Conservation (phyloP, 2,888 invertebrate species). For the Muschampia plurimacula region DNA sequence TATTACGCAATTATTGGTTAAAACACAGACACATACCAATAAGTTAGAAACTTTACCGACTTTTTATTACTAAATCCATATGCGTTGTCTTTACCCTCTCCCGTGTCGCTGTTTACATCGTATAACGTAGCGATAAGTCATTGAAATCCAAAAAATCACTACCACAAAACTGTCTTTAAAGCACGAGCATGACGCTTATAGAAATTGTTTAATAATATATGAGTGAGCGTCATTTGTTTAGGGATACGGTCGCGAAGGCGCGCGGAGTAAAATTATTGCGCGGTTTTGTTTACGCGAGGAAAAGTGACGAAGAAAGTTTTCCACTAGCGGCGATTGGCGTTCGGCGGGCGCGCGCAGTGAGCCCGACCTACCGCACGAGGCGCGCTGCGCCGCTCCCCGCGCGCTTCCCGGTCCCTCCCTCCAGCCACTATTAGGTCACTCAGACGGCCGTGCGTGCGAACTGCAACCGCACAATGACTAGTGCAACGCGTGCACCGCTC, state of each 20-base stretch:
- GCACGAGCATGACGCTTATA: conserved; percentile 33
- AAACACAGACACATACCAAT: conserved; percentile 40
- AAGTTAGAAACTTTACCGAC: conserved; percentile 79
- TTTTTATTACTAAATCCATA: conserved; percentile 84
- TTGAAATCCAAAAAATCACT: conserved; percentile 27
- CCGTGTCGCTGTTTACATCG: conserved; percentile 70
- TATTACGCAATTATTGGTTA: conserved; percentile 44
- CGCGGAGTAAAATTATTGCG: conserved; percentile 68
- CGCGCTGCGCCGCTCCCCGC: conserved; percentile 71
- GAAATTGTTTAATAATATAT: conserved; percentile 38
- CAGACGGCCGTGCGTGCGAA: conserved; percentile 82
- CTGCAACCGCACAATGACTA: conserved; percentile 83
- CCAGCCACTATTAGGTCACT: conserved; percentile 85
- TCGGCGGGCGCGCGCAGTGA: conserved; percentile 79
- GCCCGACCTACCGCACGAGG: conserved; percentile 84
- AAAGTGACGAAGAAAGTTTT: conserved; percentile 82
- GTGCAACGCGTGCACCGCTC: conserved; percentile 85
- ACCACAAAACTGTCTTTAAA: conserved; percentile 30
- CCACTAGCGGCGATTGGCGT: conserved; percentile 70
- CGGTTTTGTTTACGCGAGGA: conserved; percentile 79
- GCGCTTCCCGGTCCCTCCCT: conserved; percentile 83
- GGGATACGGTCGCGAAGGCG: conserved; percentile 45
- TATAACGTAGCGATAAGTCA: conserved; percentile 51
- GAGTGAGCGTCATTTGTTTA: conserved; percentile 34
- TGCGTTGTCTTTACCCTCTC: conserved; percentile 68